phyloP scores from a whole-genome alignment of 2,888 invertebrate species.

The Hirtodrosophila histrioides region DNA sequence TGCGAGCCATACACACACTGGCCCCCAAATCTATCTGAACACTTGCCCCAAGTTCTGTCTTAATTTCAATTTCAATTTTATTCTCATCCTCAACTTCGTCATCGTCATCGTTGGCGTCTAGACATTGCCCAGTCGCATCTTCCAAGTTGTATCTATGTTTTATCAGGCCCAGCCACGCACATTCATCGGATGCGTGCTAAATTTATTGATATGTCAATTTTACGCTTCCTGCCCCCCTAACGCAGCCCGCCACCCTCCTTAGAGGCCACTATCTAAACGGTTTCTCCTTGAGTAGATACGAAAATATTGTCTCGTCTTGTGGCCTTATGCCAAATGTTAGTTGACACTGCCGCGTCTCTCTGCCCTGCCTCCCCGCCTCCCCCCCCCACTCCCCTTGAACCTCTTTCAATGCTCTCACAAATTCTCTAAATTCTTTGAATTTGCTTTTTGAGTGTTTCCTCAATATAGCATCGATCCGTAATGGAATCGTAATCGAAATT shows the following conservation, averaged over 20 bases:
- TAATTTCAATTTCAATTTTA: not conserved
- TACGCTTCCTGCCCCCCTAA: conserved; percentile 1
- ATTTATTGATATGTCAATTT: conserved; percentile 68
- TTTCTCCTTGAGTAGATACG: conserved; percentile 19
- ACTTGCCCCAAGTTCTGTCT: conserved; percentile 24
- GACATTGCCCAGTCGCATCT: conserved; percentile 36
- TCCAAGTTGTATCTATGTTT: conserved; percentile 1
- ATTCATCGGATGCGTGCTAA: conserved; percentile 72
- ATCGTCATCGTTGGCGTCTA: conserved; percentile 31
- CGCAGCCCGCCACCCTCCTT: not conserved
- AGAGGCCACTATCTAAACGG: not conserved
- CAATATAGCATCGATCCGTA: conserved; percentile 19
- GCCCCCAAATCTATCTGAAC: conserved; percentile 1
- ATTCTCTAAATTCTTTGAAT: conserved; percentile 5
- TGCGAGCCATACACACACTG: conserved; percentile 51
- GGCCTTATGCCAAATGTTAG: conserved; percentile 43
- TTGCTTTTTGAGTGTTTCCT: conserved; percentile 4
- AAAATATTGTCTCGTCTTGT: conserved; percentile 22
- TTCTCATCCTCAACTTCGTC: conserved; percentile 1
- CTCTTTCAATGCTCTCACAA: not conserved
- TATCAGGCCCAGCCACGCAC: conserved; percentile 46
- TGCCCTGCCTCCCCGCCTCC: not conserved
- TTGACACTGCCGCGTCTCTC: conserved; percentile 22
- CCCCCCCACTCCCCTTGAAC: too few relatives aligned
- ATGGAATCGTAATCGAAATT: conserved; percentile 5